Conservation (phyloP, 2,888 invertebrate genomes). For the Cataglyphis livida region DNA sequence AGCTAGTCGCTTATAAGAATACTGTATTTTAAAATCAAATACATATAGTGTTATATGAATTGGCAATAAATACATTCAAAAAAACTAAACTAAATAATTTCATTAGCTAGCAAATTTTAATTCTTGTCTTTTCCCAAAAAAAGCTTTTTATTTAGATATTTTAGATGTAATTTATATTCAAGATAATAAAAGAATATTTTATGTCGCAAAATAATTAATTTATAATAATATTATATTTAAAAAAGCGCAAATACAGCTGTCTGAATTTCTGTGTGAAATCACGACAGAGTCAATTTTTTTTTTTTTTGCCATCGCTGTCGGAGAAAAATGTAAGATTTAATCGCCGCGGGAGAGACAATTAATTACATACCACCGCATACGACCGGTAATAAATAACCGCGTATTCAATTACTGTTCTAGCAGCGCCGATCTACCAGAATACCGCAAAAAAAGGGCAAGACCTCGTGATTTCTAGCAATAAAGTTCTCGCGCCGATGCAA, state of each 20-base stretch:
- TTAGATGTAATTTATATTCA: neutral
- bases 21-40: slow-evolving; percentile 36
- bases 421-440: slow-evolving; percentile 32
- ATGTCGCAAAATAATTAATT: neutral
- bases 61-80: neutral
- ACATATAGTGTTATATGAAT: neutral
- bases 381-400: slow-evolving; percentile 53
- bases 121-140: neutral
- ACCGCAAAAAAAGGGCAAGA: slow-evolving; percentile 39
- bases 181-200: neutral
- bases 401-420: slow-evolving; percentile 44
- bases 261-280: neutral
- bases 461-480: slow-evolving; percentile 45
- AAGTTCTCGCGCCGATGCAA: slow-evolving; percentile 48
- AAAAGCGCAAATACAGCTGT: neutral
- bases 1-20: slow-evolving; percentile 61
- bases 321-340: slow-evolving; percentile 39
- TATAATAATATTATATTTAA: neutral
- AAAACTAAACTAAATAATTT: neutral
- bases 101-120: neutral
- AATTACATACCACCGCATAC: slow-evolving; percentile 37
- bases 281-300: slow-evolving; percentile 32
- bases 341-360: slow-evolving; percentile 42
- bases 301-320: slow-evolving; percentile 10
- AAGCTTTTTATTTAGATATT: neutral